These are phyloP conservation scores for Litoditis marina DNA, from an alignment of 2,888 invertebrate genomes.

Conservation along the genomic window DNA sequence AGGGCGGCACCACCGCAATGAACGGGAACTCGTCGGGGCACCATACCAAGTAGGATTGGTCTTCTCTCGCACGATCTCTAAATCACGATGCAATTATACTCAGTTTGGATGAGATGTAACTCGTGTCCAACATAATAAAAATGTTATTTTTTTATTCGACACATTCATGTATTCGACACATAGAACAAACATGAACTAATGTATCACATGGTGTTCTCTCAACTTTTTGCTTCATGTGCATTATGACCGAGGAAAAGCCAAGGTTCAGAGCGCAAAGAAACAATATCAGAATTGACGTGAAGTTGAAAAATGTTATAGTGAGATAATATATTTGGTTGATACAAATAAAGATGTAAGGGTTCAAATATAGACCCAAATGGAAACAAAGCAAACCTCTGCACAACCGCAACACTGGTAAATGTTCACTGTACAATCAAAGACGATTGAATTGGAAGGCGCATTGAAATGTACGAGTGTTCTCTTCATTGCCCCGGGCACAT, in stretches of 20 bases:
- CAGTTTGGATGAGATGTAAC: background rate
- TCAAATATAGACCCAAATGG: too few relatives aligned
- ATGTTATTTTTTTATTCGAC: too few relatives aligned
- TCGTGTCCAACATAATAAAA: background rate
- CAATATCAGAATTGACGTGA: too few relatives aligned
- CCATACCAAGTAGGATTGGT: slow-evolving; percentile 1
- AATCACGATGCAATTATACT: background rate
- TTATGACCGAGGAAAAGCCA: too few relatives aligned
- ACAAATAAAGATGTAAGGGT: too few relatives aligned
- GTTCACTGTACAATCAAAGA: slow-evolving; percentile 41
- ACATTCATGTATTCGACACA: too few relatives aligned
- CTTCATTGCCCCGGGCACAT: slow-evolving; percentile 45
- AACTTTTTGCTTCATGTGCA: too few relatives aligned
- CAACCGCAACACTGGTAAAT: slow-evolving; percentile 47
- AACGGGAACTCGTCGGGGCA: background rate
- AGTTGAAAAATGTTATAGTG: too few relatives aligned
- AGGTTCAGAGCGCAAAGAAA: too few relatives aligned
- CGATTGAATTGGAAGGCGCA: slow-evolving; percentile 26
- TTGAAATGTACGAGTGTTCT: slow-evolving; percentile 47
- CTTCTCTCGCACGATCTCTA: slow-evolving; percentile 37
- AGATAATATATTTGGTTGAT: too few relatives aligned
- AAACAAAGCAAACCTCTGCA: slow-evolving; percentile 41
- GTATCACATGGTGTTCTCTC: too few relatives aligned
- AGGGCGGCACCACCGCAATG: slow-evolving; percentile 3
- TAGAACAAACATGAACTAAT: too few relatives aligned